These are phyloP conservation scores for Triplophysa rosa DNA, from an alignment of 2,113 vertebrate genomes.

Conservation along the genomic window DNA sequence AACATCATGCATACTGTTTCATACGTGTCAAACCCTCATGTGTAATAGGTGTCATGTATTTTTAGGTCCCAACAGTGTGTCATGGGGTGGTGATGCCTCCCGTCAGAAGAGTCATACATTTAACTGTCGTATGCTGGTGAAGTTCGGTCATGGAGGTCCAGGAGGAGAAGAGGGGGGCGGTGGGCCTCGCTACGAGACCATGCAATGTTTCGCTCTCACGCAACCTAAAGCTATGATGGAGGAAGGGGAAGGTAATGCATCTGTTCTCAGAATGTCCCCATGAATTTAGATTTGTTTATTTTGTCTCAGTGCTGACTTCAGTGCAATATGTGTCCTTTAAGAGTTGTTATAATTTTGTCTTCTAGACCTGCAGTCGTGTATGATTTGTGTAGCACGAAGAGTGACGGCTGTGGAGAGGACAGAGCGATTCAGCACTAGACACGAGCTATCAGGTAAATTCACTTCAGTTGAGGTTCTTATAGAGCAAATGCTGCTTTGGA, in stretches of 20 bases:
- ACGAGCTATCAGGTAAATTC: conserved; percentile 91
- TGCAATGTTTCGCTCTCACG: conserved; percentile 98
- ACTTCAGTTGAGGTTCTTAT: not conserved
- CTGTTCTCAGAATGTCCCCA: not conserved
- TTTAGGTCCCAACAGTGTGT: conserved; percentile 83
- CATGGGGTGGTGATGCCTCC: conserved; percentile 87
- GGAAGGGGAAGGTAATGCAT: conserved; percentile 84
- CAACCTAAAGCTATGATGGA: conserved; percentile 97
- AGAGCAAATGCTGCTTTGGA: too few relatives aligned
- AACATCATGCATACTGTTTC: too few relatives aligned
- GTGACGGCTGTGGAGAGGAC: conserved; percentile 87
- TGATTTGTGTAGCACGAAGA: conserved; percentile 96
- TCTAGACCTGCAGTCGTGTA: conserved; percentile 95
- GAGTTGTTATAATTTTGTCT: conserved; percentile 20
- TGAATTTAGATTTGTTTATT: not conserved
- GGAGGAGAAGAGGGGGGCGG: conserved; percentile 78
- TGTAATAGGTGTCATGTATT: not conserved
- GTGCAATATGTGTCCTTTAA: not conserved
- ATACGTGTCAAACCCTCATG: not conserved
- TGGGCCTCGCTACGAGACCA: conserved; percentile 89
- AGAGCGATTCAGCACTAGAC: conserved; percentile 93
- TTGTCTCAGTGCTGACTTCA: not conserved
- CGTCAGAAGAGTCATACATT: conserved; percentile 96
- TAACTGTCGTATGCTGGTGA: conserved; percentile 94
- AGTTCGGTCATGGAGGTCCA: conserved; percentile 74